These are phyloP conservation scores for Salvelinus fontinalis DNA, from an alignment of 2,113 vertebrate genomes.

Conservation along the genomic window DNA sequence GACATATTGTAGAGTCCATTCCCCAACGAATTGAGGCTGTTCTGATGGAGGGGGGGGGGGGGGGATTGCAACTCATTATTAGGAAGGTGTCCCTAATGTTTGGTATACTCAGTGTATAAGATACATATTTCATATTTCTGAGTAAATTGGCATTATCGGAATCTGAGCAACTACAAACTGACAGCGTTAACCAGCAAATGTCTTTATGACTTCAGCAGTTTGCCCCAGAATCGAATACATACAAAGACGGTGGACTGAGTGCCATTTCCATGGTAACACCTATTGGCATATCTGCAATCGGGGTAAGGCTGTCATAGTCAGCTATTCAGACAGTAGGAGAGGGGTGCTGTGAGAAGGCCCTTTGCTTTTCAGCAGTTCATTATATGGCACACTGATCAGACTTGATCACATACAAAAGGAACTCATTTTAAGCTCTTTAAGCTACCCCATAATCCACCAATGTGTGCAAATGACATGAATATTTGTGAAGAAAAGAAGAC, in stretches of 20 bases:
- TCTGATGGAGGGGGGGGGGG: too few relatives aligned
- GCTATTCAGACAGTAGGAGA: slow-evolving; percentile 63
- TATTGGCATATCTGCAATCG: slow-evolving; percentile 64
- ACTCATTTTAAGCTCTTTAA: slow-evolving; percentile 72
- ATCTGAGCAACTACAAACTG: background rate
- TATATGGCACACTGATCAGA: slow-evolving; percentile 60
- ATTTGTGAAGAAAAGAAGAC: slow-evolving; percentile 65
- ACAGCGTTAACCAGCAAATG: slow-evolving; percentile 13
- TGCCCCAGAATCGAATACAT: slow-evolving; percentile 35
- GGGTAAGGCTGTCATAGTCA: slow-evolving; percentile 56
- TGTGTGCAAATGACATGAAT: slow-evolving; percentile 70
- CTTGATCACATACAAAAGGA: slow-evolving; percentile 66
- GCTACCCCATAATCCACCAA: slow-evolving; percentile 68
- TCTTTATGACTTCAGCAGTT: slow-evolving; percentile 46
- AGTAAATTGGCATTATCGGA: background rate
- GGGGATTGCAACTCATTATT: too few relatives aligned
- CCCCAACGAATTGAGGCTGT: too few relatives aligned
- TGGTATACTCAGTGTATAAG: too few relatives aligned
- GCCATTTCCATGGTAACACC: slow-evolving; percentile 76
- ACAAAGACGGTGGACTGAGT: slow-evolving; percentile 66
- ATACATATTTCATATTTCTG: background rate
- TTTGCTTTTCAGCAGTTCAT: slow-evolving; percentile 56
- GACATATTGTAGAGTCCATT: too few relatives aligned
- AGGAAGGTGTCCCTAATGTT: too few relatives aligned
- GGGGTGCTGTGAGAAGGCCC: slow-evolving; percentile 56